A percentile compares a stretch with the other conserved stretches of the same genome.
phyloP scores from a whole-genome alignment of 2,113 vertebrate genomes.

The Lepisosteus osseus region DNA sequence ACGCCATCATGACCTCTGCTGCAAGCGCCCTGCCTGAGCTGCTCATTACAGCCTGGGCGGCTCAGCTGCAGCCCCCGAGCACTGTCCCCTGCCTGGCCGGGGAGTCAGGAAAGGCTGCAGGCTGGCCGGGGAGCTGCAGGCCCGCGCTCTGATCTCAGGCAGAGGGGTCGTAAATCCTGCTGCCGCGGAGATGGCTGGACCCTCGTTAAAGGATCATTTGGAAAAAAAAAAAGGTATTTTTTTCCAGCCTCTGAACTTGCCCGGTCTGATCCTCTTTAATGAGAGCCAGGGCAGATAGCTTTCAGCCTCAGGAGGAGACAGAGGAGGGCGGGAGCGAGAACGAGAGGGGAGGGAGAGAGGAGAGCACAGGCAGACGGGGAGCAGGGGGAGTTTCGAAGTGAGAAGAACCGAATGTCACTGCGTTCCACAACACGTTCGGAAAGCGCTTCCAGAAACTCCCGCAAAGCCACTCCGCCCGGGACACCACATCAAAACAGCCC shows the following conservation, averaged over 20 bases:
- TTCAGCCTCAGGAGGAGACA: constrained; percentile 26
- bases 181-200: constrained; percentile 50
- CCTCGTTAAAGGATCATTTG: constrained; percentile 56
- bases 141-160: constrained; percentile 60
- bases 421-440: too few species aligned
- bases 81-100: constrained; percentile 20
- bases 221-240: too few species aligned
- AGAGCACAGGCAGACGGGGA: neutral
- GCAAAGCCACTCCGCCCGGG: neutral
- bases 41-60: constrained; percentile 5
- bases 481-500: neutral
- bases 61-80: neutral
- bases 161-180: constrained; percentile 56
- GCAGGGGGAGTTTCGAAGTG: too few species aligned
- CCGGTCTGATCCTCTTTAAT: constrained; percentile 18
- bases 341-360: neutral
- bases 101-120: constrained; percentile 53
- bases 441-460: neutral
- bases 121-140: constrained; percentile 36
- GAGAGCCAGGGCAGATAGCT: constrained; percentile 25
- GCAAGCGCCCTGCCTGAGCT: constrained; percentile 34
- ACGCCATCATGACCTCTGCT: constrained; percentile 65
- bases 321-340: neutral
- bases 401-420: too few species aligned
- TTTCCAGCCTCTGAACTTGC: constrained; percentile 24